A percentile compares a stretch with the other conserved stretches of the same genome.
Conservation (phyloP, 1,140 invertebrate genomes). For the Alviniconcha marisindica region DNA sequence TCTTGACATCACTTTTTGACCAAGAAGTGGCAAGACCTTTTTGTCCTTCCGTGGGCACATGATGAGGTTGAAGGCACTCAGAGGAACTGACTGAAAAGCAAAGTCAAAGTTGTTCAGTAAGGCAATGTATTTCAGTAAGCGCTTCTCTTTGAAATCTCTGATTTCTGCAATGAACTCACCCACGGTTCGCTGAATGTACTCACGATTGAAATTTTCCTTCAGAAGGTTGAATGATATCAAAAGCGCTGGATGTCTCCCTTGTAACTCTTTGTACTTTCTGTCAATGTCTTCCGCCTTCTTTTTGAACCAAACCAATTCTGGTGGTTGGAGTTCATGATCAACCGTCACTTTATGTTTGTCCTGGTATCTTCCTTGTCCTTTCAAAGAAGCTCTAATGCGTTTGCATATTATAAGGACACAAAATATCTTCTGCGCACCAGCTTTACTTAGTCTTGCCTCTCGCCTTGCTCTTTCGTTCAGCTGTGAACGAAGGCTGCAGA, state of each 20-base stretch:
- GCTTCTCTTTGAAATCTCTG: slow-evolving; percentile 38
- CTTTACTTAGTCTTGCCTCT: slow-evolving; percentile 33
- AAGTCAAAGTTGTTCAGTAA: slow-evolving; percentile 57
- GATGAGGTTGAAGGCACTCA: slow-evolving; percentile 50
- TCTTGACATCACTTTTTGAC: not conserved
- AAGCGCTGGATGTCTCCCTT: slow-evolving; percentile 54
- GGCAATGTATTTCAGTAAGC: slow-evolving; percentile 54
- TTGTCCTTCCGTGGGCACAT: slow-evolving; percentile 20
- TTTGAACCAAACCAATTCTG: slow-evolving; percentile 54
- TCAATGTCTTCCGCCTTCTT: no score
- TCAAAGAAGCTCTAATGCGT: slow-evolving; percentile 34
- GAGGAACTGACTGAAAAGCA: slow-evolving; percentile 46
- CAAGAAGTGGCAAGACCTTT: not conserved
- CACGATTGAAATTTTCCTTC: slow-evolving; percentile 56
- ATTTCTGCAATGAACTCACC: slow-evolving; percentile 49
- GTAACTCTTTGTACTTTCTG: slow-evolving; percentile 44
- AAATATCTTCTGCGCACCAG: slow-evolving; percentile 28
- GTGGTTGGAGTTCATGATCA: slow-evolving; percentile 45
- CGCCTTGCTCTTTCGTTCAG: slow-evolving; percentile 46
- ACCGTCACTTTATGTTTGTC: slow-evolving; percentile 36
- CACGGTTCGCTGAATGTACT: slow-evolving; percentile 52
- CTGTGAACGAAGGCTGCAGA: slow-evolving; percentile 41
- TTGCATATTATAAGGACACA: slow-evolving; percentile 51
- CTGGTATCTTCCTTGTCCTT: slow-evolving; percentile 15
- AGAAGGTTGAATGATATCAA: slow-evolving; percentile 61